Conservation (phyloP, 2,888 invertebrate species). For the Trichopria drosophilae region DNA sequence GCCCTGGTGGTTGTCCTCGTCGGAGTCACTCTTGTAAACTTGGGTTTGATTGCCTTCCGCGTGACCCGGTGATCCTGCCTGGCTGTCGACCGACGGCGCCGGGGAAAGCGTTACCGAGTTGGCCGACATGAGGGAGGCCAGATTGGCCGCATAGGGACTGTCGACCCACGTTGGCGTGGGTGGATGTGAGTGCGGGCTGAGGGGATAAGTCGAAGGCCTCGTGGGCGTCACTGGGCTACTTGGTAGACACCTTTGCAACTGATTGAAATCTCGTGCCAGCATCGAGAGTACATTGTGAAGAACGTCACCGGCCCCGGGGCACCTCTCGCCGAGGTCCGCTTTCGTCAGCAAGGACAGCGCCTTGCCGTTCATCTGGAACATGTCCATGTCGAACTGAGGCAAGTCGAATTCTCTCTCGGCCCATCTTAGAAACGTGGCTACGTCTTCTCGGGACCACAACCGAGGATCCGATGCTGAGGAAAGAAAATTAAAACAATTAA, state of each 20-base stretch:
- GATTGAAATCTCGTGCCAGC: slow-evolving; percentile 78
- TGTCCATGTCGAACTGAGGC: slow-evolving; percentile 87
- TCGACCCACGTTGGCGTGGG: slow-evolving; percentile 77
- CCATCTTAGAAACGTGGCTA: slow-evolving; percentile 84
- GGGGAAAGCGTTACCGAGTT: slow-evolving; percentile 90
- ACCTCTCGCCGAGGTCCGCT: slow-evolving; percentile 86
- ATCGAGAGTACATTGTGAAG: slow-evolving; percentile 90
- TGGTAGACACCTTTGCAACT: slow-evolving; percentile 77
- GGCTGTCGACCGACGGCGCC: slow-evolving; percentile 86
- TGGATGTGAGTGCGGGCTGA: slow-evolving; percentile 80
- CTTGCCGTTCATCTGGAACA: slow-evolving; percentile 97
- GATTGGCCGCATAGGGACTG: slow-evolving; percentile 63
- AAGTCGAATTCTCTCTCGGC: slow-evolving; percentile 90
- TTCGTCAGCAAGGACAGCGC: slow-evolving; percentile 88
- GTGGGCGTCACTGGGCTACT: slow-evolving; percentile 83
- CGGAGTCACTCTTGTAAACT: slow-evolving; percentile 67
- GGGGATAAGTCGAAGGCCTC: slow-evolving; percentile 71
- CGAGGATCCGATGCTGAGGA: slow-evolving; percentile 79
- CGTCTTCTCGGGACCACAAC: slow-evolving; percentile 88
- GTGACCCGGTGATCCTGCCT: slow-evolving; percentile 82
- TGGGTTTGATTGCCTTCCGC: slow-evolving; percentile 62
- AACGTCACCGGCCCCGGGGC: slow-evolving; percentile 91
- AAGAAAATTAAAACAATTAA: slow-evolving; percentile 12
- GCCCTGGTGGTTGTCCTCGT: slow-evolving; percentile 70
- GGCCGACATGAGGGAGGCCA: slow-evolving; percentile 74